Percentiles rank a stretch among this genome's conserved stretches.
These are phyloP conservation scores for Decapterus maruadsi DNA, from an alignment of 2,797 vertebrate species.

Conservation along the genomic window DNA sequence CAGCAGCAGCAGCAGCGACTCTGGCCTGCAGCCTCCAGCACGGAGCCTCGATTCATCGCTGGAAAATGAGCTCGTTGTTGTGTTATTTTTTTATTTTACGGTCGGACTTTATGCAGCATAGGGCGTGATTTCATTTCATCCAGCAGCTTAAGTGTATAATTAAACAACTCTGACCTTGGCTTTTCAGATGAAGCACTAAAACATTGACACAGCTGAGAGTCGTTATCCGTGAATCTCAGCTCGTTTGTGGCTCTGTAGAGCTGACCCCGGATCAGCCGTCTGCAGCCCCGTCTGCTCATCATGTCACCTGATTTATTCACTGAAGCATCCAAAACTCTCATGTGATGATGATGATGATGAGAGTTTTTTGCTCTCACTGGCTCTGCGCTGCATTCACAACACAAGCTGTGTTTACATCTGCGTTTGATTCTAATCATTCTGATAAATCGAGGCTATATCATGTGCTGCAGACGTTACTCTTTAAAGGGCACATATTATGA, in stretches of 20 bases:
- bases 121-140: background rate
- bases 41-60: background rate
- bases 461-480: too few relatives aligned
- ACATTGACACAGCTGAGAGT: conserved; percentile 28
- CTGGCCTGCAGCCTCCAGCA: background rate
- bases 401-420: too few relatives aligned
- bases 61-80: background rate
- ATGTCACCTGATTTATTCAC: conserved; percentile 29
- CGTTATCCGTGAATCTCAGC: conserved; percentile 42
- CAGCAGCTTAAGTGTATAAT: conserved; percentile 9
- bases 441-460: too few relatives aligned
- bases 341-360: background rate
- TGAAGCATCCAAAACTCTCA: background rate
- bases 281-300: conserved; percentile 10
- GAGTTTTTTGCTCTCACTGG: background rate
- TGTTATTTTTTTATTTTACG: background rate
- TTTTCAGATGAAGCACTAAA: conserved; percentile 11
- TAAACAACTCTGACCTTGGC: background rate
- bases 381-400: background rate
- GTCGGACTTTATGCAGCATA: background rate
- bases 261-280: conserved; percentile 22
- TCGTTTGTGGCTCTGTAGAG: conserved; percentile 19
- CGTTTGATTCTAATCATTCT: too few relatives aligned
- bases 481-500: too few relatives aligned
- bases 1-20: background rate